Evolutionary conservation across 2,797 vertebrate species (phyloP).

Genomic region (Danionella dracula): DNA sequence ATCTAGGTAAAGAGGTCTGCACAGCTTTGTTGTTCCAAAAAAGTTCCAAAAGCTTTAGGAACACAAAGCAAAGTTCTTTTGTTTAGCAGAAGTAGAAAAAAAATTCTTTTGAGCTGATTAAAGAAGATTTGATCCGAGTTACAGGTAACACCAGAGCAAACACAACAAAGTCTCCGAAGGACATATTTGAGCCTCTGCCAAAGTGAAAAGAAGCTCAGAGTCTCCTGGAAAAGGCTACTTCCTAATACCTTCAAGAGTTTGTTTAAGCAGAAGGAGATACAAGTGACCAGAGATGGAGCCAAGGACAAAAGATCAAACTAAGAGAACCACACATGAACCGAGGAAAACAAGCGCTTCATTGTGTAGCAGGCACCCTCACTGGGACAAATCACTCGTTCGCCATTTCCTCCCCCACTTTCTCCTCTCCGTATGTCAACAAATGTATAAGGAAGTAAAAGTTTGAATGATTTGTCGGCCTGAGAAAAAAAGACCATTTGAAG

Average conservation of each 20-base stretch:
- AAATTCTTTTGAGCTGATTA: constrained; percentile 61
- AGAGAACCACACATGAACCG: constrained; percentile 45
- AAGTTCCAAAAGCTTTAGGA: constrained; percentile 61
- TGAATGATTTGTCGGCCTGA: constrained; percentile 18
- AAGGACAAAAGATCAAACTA: constrained; percentile 45
- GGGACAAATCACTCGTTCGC: constrained; percentile 33
- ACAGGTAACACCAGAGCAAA: constrained; percentile 55
- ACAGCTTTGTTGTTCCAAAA: constrained; percentile 60
- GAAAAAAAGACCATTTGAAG: constrained; percentile 58
- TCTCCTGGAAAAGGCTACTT: constrained; percentile 36
- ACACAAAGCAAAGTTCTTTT: constrained; percentile 62
- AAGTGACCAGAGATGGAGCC: constrained; percentile 27
- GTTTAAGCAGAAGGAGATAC: constrained; percentile 26
- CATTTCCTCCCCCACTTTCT: constrained; percentile 28
- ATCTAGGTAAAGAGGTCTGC: constrained; percentile 60
- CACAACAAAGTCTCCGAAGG: constrained; percentile 35
- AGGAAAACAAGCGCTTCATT: constrained; percentile 43
- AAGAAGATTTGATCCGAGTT: constrained; percentile 67
- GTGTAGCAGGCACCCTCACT: constrained; percentile 35
- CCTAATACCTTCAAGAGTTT: constrained; percentile 38
- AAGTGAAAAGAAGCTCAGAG: constrained; percentile 14
- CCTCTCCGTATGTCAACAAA: constrained; percentile 47
- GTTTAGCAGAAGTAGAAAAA: constrained; percentile 59
- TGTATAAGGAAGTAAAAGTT: constrained; percentile 39
- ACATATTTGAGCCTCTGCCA: constrained; percentile 30